Evolutionary conservation across 2,888 invertebrate genomes (phyloP).

Genomic region (Eumacrocentrus americanus): DNA sequence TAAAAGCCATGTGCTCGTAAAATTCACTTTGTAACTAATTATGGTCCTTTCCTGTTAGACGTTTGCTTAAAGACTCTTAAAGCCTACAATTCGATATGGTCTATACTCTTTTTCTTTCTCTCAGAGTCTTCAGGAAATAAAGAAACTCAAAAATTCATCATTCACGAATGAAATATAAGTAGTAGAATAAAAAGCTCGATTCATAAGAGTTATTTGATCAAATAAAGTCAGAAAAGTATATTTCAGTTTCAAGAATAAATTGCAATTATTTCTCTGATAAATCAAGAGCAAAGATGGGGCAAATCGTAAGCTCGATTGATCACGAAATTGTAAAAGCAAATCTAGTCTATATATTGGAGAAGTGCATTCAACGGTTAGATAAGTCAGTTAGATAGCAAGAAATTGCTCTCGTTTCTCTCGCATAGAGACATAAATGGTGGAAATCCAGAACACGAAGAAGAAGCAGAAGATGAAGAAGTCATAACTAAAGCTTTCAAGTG

Average conservation of each 20-base stretch:
- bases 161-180: no score
- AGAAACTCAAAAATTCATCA: no score
- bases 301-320: no score
- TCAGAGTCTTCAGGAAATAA: neutral
- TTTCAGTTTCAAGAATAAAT: no score
- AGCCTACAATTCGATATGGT: neutral
- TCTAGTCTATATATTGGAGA: conserved; percentile 11
- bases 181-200: no score
- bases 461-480: neutral
- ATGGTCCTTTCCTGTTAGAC: neutral
- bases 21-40: conserved; percentile 8
- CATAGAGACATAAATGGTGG: conserved; percentile 2
- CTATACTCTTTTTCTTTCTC: neutral
- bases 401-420: conserved; percentile 27
- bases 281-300: no score
- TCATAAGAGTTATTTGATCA: no score
- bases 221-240: no score
- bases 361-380: conserved; percentile 43
- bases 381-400: conserved; percentile 57
- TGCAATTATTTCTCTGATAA: no score
- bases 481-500: neutral
- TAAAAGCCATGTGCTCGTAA: conserved; percentile 13
- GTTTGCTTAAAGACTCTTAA: neutral
- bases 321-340: conserved; percentile 27
- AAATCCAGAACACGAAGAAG: no score